A percentile compares a stretch with the other conserved stretches of the same genome.
Evolutionary conservation across 2,888 invertebrate genomes (phyloP).

Genomic region (Rosalia funebris): DNA sequence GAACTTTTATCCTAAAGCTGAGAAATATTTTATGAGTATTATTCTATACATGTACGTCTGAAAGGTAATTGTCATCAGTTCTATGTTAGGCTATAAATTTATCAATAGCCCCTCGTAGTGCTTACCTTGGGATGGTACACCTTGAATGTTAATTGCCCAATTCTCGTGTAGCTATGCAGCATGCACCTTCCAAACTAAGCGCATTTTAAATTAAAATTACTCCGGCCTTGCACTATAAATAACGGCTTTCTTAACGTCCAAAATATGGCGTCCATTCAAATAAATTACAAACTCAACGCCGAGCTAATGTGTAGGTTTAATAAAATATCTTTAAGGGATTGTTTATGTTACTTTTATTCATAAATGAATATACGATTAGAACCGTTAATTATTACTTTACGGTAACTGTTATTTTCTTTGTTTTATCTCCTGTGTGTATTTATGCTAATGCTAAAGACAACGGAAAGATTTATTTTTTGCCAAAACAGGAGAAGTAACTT

Average conservation of each 20-base stretch:
- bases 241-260: conserved; percentile 1
- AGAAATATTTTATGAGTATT: too few species aligned
- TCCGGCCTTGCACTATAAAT: conserved; percentile 3
- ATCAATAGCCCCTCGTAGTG: too few species aligned
- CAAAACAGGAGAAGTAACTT: too few species aligned
- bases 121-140: too few species aligned
- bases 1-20: too few species aligned
- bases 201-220: conserved; percentile 11
- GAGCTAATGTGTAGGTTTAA: conserved; percentile 1
- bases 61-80: too few species aligned
- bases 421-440: too few species aligned
- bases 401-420: too few species aligned
- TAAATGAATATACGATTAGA: neutral
- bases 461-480: too few species aligned
- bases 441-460: too few species aligned
- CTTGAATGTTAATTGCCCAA: neutral
- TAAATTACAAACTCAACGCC: conserved; percentile 1
- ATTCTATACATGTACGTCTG: too few species aligned
- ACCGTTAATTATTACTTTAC: neutral
- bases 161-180: neutral
- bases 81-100: too few species aligned
- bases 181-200: neutral
- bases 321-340: neutral
- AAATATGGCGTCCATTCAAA: neutral
- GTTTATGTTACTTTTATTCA: neutral